A percentile compares a stretch with the other conserved stretches of the same genome.
These are phyloP conservation scores for Coptodon rendalli DNA, from an alignment of 2,113 vertebrate genomes.

Conservation along the genomic window DNA sequence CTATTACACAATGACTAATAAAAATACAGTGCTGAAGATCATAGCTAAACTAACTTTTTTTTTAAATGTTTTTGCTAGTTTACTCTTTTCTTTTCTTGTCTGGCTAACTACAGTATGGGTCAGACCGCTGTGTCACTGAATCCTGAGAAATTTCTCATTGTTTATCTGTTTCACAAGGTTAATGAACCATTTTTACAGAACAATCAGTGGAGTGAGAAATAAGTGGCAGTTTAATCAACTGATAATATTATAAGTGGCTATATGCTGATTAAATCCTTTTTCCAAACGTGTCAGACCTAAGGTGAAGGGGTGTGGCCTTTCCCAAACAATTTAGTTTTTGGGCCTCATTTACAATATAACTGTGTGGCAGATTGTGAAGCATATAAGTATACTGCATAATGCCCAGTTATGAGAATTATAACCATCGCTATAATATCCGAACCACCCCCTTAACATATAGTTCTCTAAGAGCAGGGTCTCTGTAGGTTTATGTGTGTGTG, in stretches of 20 bases:
- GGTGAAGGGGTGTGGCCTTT: not conserved
- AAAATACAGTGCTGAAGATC: not conserved
- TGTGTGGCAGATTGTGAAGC: not conserved
- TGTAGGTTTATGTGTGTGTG: not conserved
- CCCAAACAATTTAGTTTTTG: not conserved
- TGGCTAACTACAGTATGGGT: not conserved
- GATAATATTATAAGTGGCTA: not conserved
- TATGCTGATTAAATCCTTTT: not conserved
- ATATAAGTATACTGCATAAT: not conserved
- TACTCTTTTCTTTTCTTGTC: not conserved
- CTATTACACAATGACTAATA: not conserved
- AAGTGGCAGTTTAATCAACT: not conserved
- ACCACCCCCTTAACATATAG: not conserved
- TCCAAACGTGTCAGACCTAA: not conserved
- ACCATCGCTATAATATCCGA: not conserved
- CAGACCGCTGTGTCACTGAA: not conserved
- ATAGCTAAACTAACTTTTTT: not conserved
- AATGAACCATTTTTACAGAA: not conserved
- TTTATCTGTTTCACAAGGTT: not conserved
- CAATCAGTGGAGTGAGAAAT: not conserved
- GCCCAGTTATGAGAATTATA: not conserved
- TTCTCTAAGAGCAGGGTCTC: not conserved
- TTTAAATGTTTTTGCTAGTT: not conserved
- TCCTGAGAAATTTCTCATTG: not conserved
- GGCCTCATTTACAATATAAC: not conserved